Evolutionary conservation across 2,113 vertebrate genomes (phyloP), one percentile per base, ranked within the genome.

Genomic region (Chloropsis cyanopogon): DNA sequence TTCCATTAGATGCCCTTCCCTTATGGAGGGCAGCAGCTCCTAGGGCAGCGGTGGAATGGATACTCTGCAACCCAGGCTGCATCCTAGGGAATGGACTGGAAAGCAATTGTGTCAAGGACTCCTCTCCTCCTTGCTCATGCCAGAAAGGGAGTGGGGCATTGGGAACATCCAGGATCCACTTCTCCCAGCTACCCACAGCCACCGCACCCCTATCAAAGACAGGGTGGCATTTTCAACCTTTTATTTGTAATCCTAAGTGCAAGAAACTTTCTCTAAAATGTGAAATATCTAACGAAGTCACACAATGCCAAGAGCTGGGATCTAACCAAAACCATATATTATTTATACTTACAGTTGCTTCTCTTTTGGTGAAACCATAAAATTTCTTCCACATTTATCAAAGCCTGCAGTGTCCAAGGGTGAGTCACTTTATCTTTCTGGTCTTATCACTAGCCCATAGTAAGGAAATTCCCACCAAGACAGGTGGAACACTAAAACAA

Each of bases 161-260:
- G 28, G 39, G 37, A 84, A 75, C 18, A 29, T 42, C 31, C 57
- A 47, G n/a, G 26, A 53, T 26, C 28, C 26, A 20, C 12, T 79
- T 42, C 60, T 63, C 39, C 14, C 8, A 57, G 29, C 44, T 23
- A 76, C 29, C 9, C 33, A 35, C 22, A 49, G 82, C 24, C 33
- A 25, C 41, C 35, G 28, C 0, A 0, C 0, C 26, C 42, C n/a
- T 42, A 20, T 29, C 22, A 46, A 78, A 75, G 52, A 33, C 17
- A 37, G 3, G 6, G 42, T 24, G 23, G 39, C 37, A 41, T 88
- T 92, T 91, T 65, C 42, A 75, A 76, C 29, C 42, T 49, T 78
- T 10, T 66, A 33, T 63, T 37, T 70, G 17, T 23, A 68, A 47
- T 39, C 2, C 0, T 31, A 65, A 78, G 21, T 15, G 28, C 19